A percentile compares a stretch with the other conserved stretches of the same genome.
Conservation (phyloP, 2,888 invertebrate species). For the Hartigia nigra region DNA sequence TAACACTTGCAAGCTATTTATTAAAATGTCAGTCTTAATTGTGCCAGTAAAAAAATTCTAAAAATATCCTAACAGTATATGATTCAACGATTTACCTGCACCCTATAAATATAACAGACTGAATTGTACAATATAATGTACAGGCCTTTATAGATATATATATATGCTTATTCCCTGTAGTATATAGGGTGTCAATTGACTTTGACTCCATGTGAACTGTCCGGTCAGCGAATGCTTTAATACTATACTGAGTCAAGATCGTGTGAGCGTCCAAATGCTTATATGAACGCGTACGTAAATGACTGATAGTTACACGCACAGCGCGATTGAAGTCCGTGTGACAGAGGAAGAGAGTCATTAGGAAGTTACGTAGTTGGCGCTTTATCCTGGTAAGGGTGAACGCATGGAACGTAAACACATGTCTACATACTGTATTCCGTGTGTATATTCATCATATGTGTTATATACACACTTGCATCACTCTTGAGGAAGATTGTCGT, state of each 20-base stretch:
- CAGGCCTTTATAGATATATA: not conserved
- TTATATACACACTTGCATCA: not conserved
- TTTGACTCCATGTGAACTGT: conserved; percentile 42
- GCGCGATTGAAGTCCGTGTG: conserved; percentile 29
- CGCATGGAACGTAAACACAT: conserved; percentile 28
- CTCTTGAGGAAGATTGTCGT: not conserved
- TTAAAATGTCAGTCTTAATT: not conserved
- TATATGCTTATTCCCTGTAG: not conserved
- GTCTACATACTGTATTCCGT: conserved; percentile 5
- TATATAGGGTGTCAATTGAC: conserved; percentile 31
- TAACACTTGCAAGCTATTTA: not conserved
- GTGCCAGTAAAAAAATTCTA: not conserved
- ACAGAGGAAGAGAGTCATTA: conserved; percentile 52
- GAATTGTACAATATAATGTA: no score
- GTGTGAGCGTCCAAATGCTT: conserved; percentile 15
- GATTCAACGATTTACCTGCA: not conserved
- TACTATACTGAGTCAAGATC: conserved; percentile 8
- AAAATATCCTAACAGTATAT: not conserved
- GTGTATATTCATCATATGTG: not conserved
- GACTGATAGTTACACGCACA: not conserved
- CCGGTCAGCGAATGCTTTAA: conserved; percentile 7
- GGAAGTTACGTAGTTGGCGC: conserved; percentile 42
- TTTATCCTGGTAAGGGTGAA: conserved; percentile 32
- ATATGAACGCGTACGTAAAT: conserved; percentile 13
- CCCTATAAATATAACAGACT: not conserved